Conservation (phyloP, 2,113 vertebrate genomes). For the Prunella himalayana region DNA sequence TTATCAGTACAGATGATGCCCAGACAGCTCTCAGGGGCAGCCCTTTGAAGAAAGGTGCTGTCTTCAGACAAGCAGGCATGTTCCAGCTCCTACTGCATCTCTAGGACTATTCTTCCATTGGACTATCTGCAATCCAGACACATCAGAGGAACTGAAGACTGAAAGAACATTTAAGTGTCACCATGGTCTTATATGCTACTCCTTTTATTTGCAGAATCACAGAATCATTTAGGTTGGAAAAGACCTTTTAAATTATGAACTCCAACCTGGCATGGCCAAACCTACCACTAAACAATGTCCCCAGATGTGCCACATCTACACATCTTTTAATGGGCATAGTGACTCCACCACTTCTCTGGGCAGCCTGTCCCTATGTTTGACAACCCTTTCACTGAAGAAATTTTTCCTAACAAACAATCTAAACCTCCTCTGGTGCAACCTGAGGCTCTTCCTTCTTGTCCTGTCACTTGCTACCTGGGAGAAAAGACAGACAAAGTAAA, state of each 20-base stretch:
- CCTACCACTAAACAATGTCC: not conserved
- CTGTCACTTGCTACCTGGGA: not conserved
- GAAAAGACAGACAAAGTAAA: not conserved
- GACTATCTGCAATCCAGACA: not conserved
- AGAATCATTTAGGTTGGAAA: not conserved
- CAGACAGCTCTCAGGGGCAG: not conserved
- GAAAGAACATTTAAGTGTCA: not conserved
- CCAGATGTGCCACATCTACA: not conserved
- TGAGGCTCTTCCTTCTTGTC: not conserved
- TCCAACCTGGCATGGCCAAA: not conserved
- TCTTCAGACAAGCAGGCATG: not conserved
- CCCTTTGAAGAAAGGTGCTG: not conserved
- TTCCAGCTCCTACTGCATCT: not conserved
- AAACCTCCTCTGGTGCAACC: not conserved
- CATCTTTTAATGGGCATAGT: not conserved
- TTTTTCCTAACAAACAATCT: not conserved
- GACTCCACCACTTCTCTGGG: not conserved
- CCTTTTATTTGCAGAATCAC: not conserved
- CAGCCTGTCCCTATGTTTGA: not conserved
- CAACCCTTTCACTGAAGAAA: not conserved
- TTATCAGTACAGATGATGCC: not conserved
- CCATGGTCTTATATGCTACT: not conserved
- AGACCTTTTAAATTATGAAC: not conserved
- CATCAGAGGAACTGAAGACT: not conserved
- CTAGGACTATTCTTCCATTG: not conserved